Evolutionary conservation across 2,888 invertebrate genomes (phyloP).

Genomic region (Altica lythri): DNA sequence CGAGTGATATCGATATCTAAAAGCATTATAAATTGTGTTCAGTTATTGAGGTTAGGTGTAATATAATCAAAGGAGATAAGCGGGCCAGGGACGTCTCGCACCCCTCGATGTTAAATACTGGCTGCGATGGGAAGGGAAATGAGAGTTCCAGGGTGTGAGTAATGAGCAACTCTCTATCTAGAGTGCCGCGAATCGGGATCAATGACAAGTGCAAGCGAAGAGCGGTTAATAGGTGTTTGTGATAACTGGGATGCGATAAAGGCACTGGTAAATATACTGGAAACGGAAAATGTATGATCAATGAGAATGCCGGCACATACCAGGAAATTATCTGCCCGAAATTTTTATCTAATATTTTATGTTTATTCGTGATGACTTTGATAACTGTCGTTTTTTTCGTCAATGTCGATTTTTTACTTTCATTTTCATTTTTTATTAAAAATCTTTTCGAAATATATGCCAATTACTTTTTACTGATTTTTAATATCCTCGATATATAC

Average conservation of each 20-base stretch:
- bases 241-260: conserved; percentile 58
- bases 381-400: conserved; percentile 17
- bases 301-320: conserved; percentile 53
- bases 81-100: conserved; percentile 44
- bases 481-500: too few relatives aligned
- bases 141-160: conserved; percentile 53
- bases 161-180: conserved; percentile 56
- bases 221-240: conserved; percentile 49
- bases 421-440: too few relatives aligned
- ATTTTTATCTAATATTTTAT: conserved; percentile 51
- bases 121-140: conserved; percentile 38
- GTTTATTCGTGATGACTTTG: conserved; percentile 40
- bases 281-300: conserved; percentile 59
- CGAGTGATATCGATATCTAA: conserved; percentile 26
- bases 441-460: too few relatives aligned
- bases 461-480: too few relatives aligned
- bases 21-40: conserved; percentile 44
- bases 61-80: conserved; percentile 54
- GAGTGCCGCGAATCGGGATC: conserved; percentile 55
- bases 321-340: conserved; percentile 53
- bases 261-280: conserved; percentile 57
- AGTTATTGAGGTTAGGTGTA: conserved; percentile 53
- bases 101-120: conserved; percentile 49
- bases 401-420: too few relatives aligned
- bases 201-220: conserved; percentile 57